Evolutionary conservation across 2,113 vertebrate species (phyloP).

Genomic region (Apeltes quadracus): DNA sequence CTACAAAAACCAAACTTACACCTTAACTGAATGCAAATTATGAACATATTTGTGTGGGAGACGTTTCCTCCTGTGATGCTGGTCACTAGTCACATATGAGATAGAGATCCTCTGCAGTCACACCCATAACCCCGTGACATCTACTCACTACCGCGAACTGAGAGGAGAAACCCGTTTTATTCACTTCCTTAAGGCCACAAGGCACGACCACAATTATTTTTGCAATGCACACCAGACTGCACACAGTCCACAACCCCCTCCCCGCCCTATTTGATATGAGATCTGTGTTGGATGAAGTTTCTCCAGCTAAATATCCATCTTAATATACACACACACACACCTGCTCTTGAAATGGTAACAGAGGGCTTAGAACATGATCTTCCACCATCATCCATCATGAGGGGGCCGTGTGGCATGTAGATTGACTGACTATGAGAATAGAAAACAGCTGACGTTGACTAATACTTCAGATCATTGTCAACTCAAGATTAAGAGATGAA

Average conservation of each 20-base stretch:
- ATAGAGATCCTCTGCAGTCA: background rate
- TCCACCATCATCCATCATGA: slow-evolving; percentile 19
- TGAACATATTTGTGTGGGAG: background rate
- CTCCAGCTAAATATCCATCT: slow-evolving; percentile 12
- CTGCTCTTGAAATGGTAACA: slow-evolving; percentile 38
- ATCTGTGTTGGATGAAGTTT: slow-evolving; percentile 23
- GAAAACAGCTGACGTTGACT: slow-evolving; percentile 1
- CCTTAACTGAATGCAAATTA: background rate
- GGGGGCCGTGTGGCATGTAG: background rate
- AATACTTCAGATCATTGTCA: background rate
- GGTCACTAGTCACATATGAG: slow-evolving; percentile 2
- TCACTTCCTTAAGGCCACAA: slow-evolving; percentile 33
- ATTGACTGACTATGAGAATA: slow-evolving; percentile 11
- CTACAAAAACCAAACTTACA: background rate
- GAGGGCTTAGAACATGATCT: slow-evolving; percentile 9
- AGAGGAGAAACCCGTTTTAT: slow-evolving; percentile 40
- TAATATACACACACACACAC: slow-evolving; percentile 25
- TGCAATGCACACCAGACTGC: slow-evolving; percentile 2
- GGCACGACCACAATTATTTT: slow-evolving; percentile 25
- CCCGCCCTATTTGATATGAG: background rate
- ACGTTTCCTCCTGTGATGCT: background rate
- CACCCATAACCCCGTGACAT: slow-evolving; percentile 14
- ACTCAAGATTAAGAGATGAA: background rate
- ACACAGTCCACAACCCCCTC: background rate
- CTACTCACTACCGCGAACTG: slow-evolving; percentile 15